Evolutionary conservation across 2,888 invertebrate species (phyloP).

Genomic region (Drosophila bunnanda): DNA sequence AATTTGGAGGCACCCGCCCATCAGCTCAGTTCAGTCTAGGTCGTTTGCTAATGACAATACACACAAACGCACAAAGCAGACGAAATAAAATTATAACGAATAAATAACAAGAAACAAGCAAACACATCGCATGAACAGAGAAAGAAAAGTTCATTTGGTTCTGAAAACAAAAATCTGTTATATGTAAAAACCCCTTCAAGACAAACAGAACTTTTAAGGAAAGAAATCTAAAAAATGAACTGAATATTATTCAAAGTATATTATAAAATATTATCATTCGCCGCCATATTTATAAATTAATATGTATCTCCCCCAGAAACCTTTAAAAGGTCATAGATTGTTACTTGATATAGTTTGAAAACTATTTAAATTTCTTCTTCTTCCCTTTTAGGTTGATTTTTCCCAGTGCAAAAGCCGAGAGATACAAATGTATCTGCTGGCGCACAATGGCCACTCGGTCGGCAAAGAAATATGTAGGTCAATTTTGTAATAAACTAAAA

Average conservation of each 20-base stretch:
- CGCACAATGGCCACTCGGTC: conserved; percentile 23
- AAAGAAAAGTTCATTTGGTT: background rate
- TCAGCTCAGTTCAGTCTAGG: conserved; percentile 5
- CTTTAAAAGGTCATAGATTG: too few species aligned
- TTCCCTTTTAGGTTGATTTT: background rate
- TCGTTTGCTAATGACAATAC: conserved; percentile 41
- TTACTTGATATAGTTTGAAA: background rate
- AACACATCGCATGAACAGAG: conserved; percentile 6
- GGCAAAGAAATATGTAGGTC: conserved; percentile 74
- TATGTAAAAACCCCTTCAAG: background rate
- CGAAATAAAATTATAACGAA: conserved; percentile 78
- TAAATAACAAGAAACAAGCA: conserved; percentile 66
- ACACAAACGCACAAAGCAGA: conserved; percentile 40
- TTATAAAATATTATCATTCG: too few species aligned
- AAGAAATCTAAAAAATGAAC: background rate
- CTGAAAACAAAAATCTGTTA: background rate
- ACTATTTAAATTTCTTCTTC: background rate
- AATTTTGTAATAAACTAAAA: conserved; percentile 80
- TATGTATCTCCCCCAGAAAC: too few species aligned
- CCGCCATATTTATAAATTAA: too few species aligned
- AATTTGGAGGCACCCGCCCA: conserved; percentile 38
- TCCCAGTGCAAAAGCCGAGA: conserved; percentile 11
- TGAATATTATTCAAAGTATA: background rate
- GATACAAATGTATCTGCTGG: conserved; percentile 47
- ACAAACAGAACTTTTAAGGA: background rate